Base-by-base conservation (phyloP, 2,113 vertebrate genomes). In the Pipra filicauda region DNA sequence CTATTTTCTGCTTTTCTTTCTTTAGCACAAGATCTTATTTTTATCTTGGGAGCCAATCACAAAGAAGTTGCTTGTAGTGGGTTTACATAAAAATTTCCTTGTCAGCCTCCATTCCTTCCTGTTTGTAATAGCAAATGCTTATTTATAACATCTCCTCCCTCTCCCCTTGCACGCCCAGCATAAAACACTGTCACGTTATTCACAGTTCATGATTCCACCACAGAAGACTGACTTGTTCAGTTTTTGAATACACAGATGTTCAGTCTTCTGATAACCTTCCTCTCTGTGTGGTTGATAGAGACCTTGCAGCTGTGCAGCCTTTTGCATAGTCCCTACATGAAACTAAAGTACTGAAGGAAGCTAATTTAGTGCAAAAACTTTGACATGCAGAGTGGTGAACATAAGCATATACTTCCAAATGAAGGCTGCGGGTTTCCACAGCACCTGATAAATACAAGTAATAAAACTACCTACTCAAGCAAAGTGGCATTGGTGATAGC, bases 401-500 rank as follows among this genome's bases (percentile, higher is more conserved):
- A 4, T 12, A 37, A 72, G 71, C n/a, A 31, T 82, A 1, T 5
- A 10, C 19, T 54, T 30, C 43, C 64, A 74, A 72, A 51, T 8
- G 19, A 52, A 37, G 24, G 41, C 71, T 76, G 12, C 9, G 8
- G 19, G 54, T 76, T 86, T 93, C 43, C 44, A 75, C 58, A 28
- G 77, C 41, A 24, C 6, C 10, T 11, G 2, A 61, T 15, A 26
- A 64, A n/a, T 30, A 21, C 6, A 55, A 52, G 12, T 30, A 54
- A 67, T 54, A 23, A 48, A 95, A 46, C 64, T 97, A 98, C 98
- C 98, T 99, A 97, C 59, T 99, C 98, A 51, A 99, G 98, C 87
- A 98, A 98, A 85, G 95, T 97, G 85, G 99, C 98, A 59, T 98
- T 98, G 41, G 97, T 98, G 55, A 99, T 98, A 12, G 97, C 98